Base-by-base conservation (phyloP, 2,113 vertebrate genomes). In the Bufo gargarizans region DNA sequence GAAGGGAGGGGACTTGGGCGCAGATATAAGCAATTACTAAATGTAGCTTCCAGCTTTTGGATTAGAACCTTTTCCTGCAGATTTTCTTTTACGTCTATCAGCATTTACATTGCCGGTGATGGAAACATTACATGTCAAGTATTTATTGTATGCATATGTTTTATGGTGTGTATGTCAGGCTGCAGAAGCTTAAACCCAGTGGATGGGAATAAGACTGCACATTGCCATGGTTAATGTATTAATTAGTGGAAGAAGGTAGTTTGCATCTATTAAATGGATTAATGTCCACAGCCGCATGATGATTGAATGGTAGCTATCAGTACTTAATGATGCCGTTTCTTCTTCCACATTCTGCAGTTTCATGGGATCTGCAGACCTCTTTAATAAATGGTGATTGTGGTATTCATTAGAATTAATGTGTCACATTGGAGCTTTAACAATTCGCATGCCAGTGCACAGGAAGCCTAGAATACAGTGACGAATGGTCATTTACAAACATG, bases 361-460 rank as follows among this genome's bases (percentile, higher is more conserved):
- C 53, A 3, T 61, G 78, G 72, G 76, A 84, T 76, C 22, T 84
- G 87, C 74, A 77, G 87, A 84, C 59, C 81, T 74, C 72, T 78
- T 84, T 84, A 84, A 89, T 89, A 84, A 89, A 49, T 71, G 72
- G 47, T 67, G 82, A 77, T 88, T 58, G 33, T 63, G 47, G 76
- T 53, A 69, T 79, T 80, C 77, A 61, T 79, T 80, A 55, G 50
- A 22, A 87, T 69, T 47, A 78, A 65, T 56, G 45, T 55, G 61
- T 33, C 63, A 80, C 50, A 13, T 69, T 81, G 22, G 49, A 45
- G 77, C 16, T 71, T 78, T 71, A 81, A 80, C 86, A 14, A 13
- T 53, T 50, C 69, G 65, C 63, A 19, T 81, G 78, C 56, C n/a
- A 11, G 22, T 10, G 33, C 33, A 2, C 56, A 9, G 56, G 56